Conservation (phyloP, 2,888 invertebrate species). For the Frankliniella fusca region DNA sequence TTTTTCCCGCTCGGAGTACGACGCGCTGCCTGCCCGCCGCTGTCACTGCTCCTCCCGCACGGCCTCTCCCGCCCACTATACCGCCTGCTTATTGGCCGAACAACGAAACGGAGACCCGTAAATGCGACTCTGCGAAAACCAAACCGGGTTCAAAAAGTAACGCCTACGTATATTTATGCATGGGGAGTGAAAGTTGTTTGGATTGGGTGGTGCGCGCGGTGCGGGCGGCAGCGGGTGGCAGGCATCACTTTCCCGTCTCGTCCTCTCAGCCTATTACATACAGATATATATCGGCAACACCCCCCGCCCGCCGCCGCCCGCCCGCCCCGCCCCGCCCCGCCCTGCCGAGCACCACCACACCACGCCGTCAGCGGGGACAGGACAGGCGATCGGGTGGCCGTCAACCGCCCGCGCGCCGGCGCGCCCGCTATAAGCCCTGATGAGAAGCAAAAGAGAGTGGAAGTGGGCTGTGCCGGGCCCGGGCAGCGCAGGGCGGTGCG, state of each 20-base stretch:
- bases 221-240: not conserved
- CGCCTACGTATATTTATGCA: slow-evolving; percentile 26
- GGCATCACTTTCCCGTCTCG: slow-evolving; percentile 12
- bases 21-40: no score
- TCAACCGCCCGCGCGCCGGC: no score
- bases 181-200: slow-evolving; percentile 24
- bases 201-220: not conserved
- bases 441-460: no score
- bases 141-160: slow-evolving; percentile 12
- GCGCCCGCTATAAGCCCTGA: no score
- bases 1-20: no score
- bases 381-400: no score
- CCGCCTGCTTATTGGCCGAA: no score
- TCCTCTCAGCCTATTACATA: slow-evolving; percentile 2
- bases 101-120: not conserved
- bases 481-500: not conserved
- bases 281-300: slow-evolving; percentile 12
- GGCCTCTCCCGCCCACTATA: no score
- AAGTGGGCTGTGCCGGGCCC: not conserved
- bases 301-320: not conserved
- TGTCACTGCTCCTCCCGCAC: no score
- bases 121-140: not conserved
- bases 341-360: not conserved
- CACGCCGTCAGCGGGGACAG: no score
- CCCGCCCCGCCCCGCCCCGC: not conserved